phyloP scores from a whole-genome alignment of 2,113 vertebrate genomes.

The Grallaria varia region DNA sequence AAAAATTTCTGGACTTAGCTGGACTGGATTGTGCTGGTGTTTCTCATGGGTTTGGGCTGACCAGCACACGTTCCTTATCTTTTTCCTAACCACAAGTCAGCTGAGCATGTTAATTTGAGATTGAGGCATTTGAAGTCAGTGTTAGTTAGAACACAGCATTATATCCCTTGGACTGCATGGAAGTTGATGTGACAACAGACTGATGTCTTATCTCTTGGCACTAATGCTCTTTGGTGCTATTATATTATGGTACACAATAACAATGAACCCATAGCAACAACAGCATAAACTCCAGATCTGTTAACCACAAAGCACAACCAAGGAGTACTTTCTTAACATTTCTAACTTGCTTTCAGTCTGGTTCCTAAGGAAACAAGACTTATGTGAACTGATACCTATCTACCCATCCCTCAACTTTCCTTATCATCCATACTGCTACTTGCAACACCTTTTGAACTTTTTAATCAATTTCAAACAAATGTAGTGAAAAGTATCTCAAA shows the following conservation, averaged over 20 bases:
- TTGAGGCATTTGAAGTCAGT: not conserved
- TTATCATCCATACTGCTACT: not conserved
- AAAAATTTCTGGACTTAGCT: not conserved
- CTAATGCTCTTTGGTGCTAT: not conserved
- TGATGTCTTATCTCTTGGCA: not conserved
- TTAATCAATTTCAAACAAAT: not conserved
- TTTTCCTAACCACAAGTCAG: not conserved
- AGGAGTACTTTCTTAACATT: not conserved
- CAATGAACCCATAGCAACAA: not conserved
- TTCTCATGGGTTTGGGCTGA: not conserved
- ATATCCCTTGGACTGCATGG: not conserved
- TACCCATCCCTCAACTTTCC: not conserved
- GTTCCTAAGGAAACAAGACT: slow-evolving; percentile 7
- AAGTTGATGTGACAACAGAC: slow-evolving; percentile 18
- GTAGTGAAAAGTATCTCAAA: not conserved
- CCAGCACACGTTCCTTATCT: not conserved
- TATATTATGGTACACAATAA: not conserved
- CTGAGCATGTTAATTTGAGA: not conserved
- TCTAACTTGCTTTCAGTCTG: not conserved
- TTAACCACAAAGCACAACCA: not conserved
- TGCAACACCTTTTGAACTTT: not conserved
- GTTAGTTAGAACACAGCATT: not conserved
- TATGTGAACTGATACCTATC: not conserved
- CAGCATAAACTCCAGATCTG: not conserved
- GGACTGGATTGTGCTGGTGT: not conserved